These are phyloP conservation scores for Ploceus nigricollis DNA, from an alignment of 2,113 vertebrate genomes.

Conservation along the genomic window DNA sequence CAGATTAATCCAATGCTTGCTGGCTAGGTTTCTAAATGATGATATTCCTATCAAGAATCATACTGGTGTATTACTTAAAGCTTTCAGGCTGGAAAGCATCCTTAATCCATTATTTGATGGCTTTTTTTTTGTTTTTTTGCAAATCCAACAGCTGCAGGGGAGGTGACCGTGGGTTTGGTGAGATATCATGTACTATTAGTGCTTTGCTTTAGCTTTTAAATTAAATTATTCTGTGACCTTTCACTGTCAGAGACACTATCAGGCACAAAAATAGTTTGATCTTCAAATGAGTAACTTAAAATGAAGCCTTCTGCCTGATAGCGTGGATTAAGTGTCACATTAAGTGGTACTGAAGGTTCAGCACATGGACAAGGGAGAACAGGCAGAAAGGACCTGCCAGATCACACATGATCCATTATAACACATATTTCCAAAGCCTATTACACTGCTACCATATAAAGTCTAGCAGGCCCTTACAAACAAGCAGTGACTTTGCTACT, in stretches of 20 bases:
- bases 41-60: slow-evolving; percentile 66
- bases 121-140: slow-evolving; percentile 66
- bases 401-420: neutral
- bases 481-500: neutral
- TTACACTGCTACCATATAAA: neutral
- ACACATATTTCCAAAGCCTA: neutral
- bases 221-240: slow-evolving; percentile 71
- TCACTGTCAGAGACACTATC: slow-evolving; percentile 63
- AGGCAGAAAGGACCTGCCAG: neutral
- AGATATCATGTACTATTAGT: slow-evolving; percentile 76
- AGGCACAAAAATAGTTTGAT: neutral
- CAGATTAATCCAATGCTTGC: slow-evolving; percentile 24
- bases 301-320: neutral
- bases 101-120: slow-evolving; percentile 75
- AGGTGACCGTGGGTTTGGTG: slow-evolving; percentile 69
- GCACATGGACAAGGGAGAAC: neutral
- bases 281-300: neutral
- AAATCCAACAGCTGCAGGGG: slow-evolving; percentile 43
- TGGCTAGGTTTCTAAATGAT: slow-evolving; percentile 65
- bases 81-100: slow-evolving; percentile 56
- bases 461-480: neutral
- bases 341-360: neutral
- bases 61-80: slow-evolving; percentile 8
- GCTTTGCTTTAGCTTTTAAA: slow-evolving; percentile 73
- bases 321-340: neutral